Percentiles rank a stretch among this genome's conserved stretches.
phyloP scores from a whole-genome alignment of 1,140 invertebrate genomes.

The Drosophila santomea region DNA sequence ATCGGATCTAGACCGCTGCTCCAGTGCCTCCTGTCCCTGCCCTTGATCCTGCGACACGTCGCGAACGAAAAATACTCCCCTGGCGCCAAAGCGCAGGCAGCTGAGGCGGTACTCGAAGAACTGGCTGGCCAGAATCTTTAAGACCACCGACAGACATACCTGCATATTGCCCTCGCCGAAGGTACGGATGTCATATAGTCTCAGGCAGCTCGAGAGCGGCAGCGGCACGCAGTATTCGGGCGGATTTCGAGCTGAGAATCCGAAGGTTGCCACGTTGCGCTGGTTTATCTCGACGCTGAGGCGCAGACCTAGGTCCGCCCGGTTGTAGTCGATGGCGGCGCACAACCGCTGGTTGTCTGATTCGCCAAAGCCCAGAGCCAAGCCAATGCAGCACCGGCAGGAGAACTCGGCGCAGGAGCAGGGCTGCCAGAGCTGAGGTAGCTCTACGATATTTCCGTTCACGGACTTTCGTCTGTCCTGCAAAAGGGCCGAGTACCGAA shows the following conservation, averaged over 20 bases:
- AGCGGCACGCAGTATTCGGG: conserved; percentile 63
- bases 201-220: conserved; percentile 52
- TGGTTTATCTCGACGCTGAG: conserved; percentile 54
- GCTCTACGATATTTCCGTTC: conserved; percentile 53
- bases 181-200: conserved; percentile 49
- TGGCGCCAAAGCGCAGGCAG: conserved; percentile 53
- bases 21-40: neutral
- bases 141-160: conserved; percentile 57
- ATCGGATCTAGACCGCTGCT: neutral
- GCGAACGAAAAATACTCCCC: conserved; percentile 43
- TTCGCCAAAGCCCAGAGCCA: conserved; percentile 32
- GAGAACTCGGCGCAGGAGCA: conserved; percentile 55
- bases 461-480: conserved; percentile 13
- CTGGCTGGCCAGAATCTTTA: conserved; percentile 52
- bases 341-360: conserved; percentile 43
- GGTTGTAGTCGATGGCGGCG: conserved; percentile 30
- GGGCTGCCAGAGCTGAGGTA: conserved; percentile 51
- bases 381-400: conserved; percentile 65
- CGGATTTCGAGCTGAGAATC: conserved; percentile 45
- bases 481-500: conserved; percentile 14
- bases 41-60: conserved; percentile 7
- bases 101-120: conserved; percentile 63
- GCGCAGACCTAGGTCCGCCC: conserved; percentile 30
- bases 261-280: conserved; percentile 36
- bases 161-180: conserved; percentile 42